These are phyloP conservation scores for Chloromyia formosa DNA, from an alignment of 2,888 invertebrate species.

Conservation along the genomic window DNA sequence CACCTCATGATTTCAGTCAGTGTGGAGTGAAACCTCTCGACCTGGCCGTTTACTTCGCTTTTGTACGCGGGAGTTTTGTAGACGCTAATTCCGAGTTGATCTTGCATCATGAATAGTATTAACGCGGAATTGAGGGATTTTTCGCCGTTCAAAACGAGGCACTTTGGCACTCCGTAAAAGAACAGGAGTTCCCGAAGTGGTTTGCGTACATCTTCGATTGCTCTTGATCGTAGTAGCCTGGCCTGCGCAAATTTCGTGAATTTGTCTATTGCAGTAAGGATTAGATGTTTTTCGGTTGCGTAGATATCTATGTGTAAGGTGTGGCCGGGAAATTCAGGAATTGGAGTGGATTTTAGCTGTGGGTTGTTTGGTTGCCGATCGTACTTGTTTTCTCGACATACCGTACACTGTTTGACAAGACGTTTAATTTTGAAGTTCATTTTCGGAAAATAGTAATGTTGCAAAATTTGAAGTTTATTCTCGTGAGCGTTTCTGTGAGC, in stretches of 20 bases:
- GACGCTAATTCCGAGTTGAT: too few species aligned
- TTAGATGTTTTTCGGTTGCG: slow-evolving; percentile 15
- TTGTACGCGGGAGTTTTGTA: slow-evolving; percentile 40
- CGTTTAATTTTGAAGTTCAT: not conserved
- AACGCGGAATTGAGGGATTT: slow-evolving; percentile 33
- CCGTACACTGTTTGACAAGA: too few species aligned
- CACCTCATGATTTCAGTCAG: too few species aligned
- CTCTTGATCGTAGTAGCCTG: slow-evolving; percentile 30
- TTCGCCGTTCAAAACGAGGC: slow-evolving; percentile 44
- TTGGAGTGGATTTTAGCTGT: slow-evolving; percentile 34
- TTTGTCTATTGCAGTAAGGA: too few species aligned
- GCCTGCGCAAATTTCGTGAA: slow-evolving; percentile 38
- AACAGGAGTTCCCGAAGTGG: slow-evolving; percentile 32
- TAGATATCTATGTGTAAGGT: slow-evolving; percentile 32
- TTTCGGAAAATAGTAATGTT: not conserved
- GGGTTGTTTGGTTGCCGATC: slow-evolving; percentile 44
- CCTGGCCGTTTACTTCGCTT: slow-evolving; percentile 46
- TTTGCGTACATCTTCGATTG: slow-evolving; percentile 35
- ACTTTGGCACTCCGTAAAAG: slow-evolving; percentile 36
- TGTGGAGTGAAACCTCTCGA: slow-evolving; percentile 49
- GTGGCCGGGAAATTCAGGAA: slow-evolving; percentile 44
- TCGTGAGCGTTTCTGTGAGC: not conserved
- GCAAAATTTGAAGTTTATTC: not conserved
- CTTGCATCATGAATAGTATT: too few species aligned
- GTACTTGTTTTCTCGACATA: too few species aligned